phyloP scores from a whole-genome alignment of 2,797 vertebrate species.

The Tachyglossus aculeatus region DNA sequence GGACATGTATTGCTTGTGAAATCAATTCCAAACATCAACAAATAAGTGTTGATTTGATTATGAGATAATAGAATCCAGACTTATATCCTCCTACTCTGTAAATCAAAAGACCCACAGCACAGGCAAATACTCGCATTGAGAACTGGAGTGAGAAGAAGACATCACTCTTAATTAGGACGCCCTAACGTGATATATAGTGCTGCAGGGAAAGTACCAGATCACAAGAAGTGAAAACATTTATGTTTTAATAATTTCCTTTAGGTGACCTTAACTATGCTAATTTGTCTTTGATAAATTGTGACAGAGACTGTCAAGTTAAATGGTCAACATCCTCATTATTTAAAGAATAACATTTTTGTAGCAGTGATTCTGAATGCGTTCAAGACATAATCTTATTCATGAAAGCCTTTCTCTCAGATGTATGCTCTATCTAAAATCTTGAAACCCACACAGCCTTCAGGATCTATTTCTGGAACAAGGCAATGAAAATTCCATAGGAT shows the following conservation, averaged over 20 bases:
- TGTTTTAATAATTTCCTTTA: slow-evolving; percentile 68
- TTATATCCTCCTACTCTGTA: slow-evolving; percentile 1
- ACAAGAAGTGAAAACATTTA: slow-evolving; percentile 68
- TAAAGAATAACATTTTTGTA: slow-evolving; percentile 59
- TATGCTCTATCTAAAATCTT: not conserved
- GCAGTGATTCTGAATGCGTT: slow-evolving; percentile 38
- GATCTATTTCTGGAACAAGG: not conserved
- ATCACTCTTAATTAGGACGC: slow-evolving; percentile 64
- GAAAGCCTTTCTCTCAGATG: not conserved
- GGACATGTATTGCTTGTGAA: no score
- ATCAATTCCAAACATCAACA: not conserved
- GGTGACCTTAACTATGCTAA: slow-evolving; percentile 60
- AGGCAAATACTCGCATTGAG: slow-evolving; percentile 20
- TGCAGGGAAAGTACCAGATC: slow-evolving; percentile 59
- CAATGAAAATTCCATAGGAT: not conserved
- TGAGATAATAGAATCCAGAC: slow-evolving; percentile 1
- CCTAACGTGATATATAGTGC: slow-evolving; percentile 30
- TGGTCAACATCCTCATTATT: slow-evolving; percentile 59
- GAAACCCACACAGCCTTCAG: not conserved
- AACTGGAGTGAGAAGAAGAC: slow-evolving; percentile 31
- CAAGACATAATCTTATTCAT: slow-evolving; percentile 35
- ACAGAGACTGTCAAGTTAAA: slow-evolving; percentile 55
- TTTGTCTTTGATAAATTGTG: slow-evolving; percentile 61
- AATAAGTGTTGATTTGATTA: slow-evolving; percentile 23
- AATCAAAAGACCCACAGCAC: slow-evolving; percentile 37